These are phyloP conservation scores for Eristalis arbustorum DNA, from an alignment of 2,888 invertebrate genomes.

Conservation along the genomic window DNA sequence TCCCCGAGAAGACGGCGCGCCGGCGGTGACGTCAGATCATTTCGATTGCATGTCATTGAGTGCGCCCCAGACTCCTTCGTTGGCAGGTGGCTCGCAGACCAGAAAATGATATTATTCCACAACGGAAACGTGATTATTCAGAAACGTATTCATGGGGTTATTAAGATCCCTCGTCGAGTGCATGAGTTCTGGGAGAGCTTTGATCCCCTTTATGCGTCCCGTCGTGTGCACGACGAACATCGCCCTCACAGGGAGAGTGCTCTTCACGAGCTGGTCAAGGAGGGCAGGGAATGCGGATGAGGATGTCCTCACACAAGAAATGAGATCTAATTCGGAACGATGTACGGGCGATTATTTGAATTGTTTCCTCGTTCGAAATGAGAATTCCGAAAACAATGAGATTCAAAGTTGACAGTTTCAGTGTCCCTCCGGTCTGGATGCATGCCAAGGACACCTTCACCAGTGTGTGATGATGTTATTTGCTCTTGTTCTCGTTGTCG, in stretches of 20 bases:
- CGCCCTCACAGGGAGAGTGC: not conserved
- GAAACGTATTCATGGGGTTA: not conserved
- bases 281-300: not conserved
- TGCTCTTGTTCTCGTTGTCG: not conserved
- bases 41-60: not conserved
- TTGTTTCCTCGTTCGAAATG: not conserved
- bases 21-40: not conserved
- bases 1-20: too few relatives aligned
- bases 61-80: not conserved
- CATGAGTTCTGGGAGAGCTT: not conserved
- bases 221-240: not conserved
- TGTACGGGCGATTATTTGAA: not conserved
- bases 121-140: constrained; percentile 14
- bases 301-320: not conserved
- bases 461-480: not conserved
- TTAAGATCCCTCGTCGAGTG: not conserved
- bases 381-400: not conserved
- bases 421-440: not conserved
- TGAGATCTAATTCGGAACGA: not conserved
- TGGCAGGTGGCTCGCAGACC: not conserved
- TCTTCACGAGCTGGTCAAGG: not conserved
- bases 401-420: not conserved
- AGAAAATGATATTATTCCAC: not conserved
- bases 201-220: not conserved
- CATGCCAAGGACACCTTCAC: not conserved